Evolutionary conservation across 2,797 vertebrate genomes (phyloP).

Genomic region (Galaxias olidus): DNA sequence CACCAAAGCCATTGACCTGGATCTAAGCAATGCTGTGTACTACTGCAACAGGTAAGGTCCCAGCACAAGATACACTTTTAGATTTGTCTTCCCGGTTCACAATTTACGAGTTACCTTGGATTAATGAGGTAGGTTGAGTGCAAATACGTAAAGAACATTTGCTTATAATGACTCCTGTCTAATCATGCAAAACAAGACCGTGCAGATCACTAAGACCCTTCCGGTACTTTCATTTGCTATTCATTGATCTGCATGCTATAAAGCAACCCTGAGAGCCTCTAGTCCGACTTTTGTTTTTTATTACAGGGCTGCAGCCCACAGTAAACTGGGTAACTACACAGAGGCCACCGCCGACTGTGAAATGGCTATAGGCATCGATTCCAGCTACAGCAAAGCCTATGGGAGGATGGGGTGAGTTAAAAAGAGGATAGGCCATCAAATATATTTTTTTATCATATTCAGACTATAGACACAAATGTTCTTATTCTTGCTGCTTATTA

Average conservation of each 20-base stretch:
- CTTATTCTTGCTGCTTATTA: no score
- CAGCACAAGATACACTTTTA: background rate
- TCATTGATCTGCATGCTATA: constrained; percentile 6
- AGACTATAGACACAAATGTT: no score
- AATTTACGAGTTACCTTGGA: background rate
- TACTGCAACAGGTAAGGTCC: constrained; percentile 89
- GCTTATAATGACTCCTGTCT: background rate
- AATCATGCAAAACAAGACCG: no score
- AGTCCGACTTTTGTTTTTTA: constrained; percentile 4
- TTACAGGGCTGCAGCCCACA: constrained; percentile 92
- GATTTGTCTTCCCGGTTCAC: no score
- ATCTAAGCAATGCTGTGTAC: constrained; percentile 94
- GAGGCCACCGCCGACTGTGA: constrained; percentile 94
- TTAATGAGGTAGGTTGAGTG: no score
- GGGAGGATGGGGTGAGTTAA: constrained; percentile 94
- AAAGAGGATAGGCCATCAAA: background rate
- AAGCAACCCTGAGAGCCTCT: background rate
- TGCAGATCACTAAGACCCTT: background rate
- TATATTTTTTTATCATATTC: no score
- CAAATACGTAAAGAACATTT: background rate
- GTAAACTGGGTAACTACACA: constrained; percentile 89
- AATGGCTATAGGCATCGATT: constrained; percentile 92
- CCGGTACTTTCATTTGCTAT: background rate
- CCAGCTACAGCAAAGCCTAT: constrained; percentile 95
- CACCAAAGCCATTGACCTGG: constrained; percentile 90